Conservation (phyloP, 2,113 vertebrate genomes). For the cat (Felis catus) region DNA sequence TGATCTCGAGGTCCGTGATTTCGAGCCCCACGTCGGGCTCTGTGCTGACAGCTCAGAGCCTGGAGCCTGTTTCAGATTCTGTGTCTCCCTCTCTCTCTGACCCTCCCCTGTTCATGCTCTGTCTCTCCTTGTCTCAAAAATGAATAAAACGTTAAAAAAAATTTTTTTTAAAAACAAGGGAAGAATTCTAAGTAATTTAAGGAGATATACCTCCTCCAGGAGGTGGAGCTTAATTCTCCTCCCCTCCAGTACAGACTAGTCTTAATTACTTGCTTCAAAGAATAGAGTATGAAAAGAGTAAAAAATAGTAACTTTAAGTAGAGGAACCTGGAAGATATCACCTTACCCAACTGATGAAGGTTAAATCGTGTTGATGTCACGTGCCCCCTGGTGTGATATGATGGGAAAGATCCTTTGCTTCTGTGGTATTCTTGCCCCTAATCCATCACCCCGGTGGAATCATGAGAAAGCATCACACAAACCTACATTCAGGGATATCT, state of each 20-base stretch:
- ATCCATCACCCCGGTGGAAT: background rate
- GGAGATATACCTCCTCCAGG: background rate
- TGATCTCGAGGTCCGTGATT: rapidly evolving
- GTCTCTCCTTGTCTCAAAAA: too few relatives aligned
- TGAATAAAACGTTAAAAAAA: too few relatives aligned
- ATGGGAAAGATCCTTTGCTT: background rate
- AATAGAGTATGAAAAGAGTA: background rate
- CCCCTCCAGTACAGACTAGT: background rate
- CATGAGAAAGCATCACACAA: background rate
- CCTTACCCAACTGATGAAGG: background rate
- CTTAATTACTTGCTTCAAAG: background rate
- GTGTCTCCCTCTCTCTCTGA: too few relatives aligned
- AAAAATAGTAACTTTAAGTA: background rate
- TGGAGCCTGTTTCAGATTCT: too few relatives aligned
- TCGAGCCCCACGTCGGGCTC: too few relatives aligned
- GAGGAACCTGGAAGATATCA: background rate
- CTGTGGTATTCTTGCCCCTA: background rate
- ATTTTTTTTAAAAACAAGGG: background rate
- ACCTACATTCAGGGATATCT: background rate
- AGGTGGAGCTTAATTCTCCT: background rate
- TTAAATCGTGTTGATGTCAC: background rate
- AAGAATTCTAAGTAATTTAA: background rate
- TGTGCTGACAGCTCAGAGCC: too few relatives aligned
- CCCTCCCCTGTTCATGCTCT: too few relatives aligned
- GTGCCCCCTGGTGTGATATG: background rate